phyloP scores from a whole-genome alignment of 2,797 vertebrate genomes.

The Psittacula echo region DNA sequence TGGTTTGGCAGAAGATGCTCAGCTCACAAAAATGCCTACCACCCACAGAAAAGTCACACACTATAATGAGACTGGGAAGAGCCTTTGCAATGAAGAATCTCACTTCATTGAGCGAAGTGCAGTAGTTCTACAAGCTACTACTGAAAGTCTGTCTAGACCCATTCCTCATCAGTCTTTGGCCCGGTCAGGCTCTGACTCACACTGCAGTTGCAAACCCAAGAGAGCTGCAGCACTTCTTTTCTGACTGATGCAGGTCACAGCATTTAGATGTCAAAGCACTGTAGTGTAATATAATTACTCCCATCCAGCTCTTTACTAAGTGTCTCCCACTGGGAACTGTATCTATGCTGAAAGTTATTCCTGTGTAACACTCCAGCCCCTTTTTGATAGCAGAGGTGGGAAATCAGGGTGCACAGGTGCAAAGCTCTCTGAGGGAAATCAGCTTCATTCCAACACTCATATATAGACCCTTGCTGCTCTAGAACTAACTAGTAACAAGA shows the following conservation, averaged over 20 bases:
- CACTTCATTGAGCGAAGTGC: not conserved
- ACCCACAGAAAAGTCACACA: not conserved
- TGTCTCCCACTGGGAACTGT: not conserved
- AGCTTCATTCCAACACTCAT: not conserved
- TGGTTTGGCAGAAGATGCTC: not conserved
- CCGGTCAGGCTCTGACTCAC: not conserved
- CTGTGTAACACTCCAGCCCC: not conserved
- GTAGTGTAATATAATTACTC: not conserved
- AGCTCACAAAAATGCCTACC: not conserved
- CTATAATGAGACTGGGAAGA: not conserved
- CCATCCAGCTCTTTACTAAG: not conserved
- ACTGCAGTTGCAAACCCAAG: not conserved
- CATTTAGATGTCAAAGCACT: not conserved
- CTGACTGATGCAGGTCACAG: not conserved
- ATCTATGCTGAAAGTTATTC: not conserved
- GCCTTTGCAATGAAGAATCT: not conserved
- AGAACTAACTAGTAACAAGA: not conserved
- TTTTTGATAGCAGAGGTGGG: not conserved
- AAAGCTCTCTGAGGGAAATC: not conserved
- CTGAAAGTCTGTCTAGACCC: not conserved
- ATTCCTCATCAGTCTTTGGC: not conserved
- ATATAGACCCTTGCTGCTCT: not conserved
- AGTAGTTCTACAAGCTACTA: not conserved
- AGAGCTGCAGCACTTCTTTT: not conserved
- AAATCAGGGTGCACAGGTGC: not conserved